Base-by-base conservation (phyloP, 2,888 invertebrate species). In the Uropetala carovei region DNA sequence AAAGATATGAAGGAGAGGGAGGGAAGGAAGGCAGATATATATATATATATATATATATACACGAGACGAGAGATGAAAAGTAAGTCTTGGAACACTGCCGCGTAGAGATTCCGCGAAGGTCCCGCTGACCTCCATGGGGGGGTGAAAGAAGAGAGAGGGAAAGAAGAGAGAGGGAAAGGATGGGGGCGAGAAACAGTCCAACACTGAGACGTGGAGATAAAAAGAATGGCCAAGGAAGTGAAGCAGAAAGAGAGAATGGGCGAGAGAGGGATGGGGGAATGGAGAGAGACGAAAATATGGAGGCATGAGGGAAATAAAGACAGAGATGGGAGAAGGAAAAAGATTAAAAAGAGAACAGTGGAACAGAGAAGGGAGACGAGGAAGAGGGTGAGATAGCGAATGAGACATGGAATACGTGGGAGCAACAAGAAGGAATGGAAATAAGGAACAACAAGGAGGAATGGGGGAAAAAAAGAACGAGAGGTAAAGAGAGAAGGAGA, bases 61-160 rank as follows among this genome's bases (percentile, higher is more conserved):
- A n/a, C n/a, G 22, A n/a, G 10, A 10, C 9, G 75, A 27, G 27
- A 75, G 10, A 75, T 75, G 75, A n/a, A 27, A 75, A 75, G n/a
- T 75, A 75, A 27, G n/a, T n/a, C 75, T 75, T 43, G 75, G n/a
- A 75, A 75, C 22, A 75, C 22, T 75, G 75, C 75, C 75, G 75
- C 13, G 22, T 16, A 18, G 60, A 60, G 60, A 75, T 75, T 75
- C 75, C 75, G 75, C 27, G 75, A 75, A 68, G 75, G n/a, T 7
- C 75, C 27, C 22, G 75, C 27, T 22, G 75, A 75, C 75, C 75
- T 75, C 75, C 22, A 10, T 0, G n/a, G 27, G 75, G 22, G 75
- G 11, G 75, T 7, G 16, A 64, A 27, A 22, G 16, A 27, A 22
- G 16, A 7, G n/a, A 7, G 16, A 7, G 11, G 5, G 75, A 22